Evolutionary conservation across 1,140 invertebrate genomes (phyloP).

Genomic region (Ridgeia piscesae): DNA sequence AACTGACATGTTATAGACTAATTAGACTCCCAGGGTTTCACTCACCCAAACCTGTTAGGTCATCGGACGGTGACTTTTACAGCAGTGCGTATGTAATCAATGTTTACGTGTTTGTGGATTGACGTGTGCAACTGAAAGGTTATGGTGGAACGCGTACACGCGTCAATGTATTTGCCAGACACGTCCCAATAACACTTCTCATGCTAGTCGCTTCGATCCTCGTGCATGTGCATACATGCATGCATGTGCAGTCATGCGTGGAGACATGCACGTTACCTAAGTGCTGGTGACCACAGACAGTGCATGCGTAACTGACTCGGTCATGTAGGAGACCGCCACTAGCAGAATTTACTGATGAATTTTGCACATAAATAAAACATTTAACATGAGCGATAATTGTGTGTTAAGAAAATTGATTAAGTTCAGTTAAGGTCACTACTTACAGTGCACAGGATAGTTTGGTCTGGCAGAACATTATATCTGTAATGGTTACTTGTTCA

Average conservation of each 20-base stretch:
- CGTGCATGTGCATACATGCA: background rate
- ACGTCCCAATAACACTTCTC: background rate
- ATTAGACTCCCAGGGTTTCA: background rate
- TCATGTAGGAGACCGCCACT: background rate
- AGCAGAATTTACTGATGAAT: background rate
- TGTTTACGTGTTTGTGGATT: background rate
- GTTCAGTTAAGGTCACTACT: no score
- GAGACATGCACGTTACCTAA: background rate
- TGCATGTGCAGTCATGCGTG: background rate
- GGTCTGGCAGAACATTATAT: background rate
- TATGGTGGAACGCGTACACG: background rate
- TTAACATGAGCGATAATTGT: background rate
- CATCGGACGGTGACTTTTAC: background rate
- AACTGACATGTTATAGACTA: background rate
- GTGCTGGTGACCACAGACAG: background rate
- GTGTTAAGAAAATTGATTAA: no score
- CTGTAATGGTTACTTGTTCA: background rate
- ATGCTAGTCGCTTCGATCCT: background rate
- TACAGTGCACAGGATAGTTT: background rate
- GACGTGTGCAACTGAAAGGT: background rate
- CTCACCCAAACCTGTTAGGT: background rate
- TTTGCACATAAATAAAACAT: background rate
- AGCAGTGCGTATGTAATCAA: background rate
- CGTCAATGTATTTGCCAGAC: background rate
- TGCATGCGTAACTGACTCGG: background rate